Percentiles rank a stretch among this genome's conserved stretches.
Conservation (phyloP, 37 sponge, comb jelly and placozoan species). For the Chondrilla cf. caribensis region DNA sequence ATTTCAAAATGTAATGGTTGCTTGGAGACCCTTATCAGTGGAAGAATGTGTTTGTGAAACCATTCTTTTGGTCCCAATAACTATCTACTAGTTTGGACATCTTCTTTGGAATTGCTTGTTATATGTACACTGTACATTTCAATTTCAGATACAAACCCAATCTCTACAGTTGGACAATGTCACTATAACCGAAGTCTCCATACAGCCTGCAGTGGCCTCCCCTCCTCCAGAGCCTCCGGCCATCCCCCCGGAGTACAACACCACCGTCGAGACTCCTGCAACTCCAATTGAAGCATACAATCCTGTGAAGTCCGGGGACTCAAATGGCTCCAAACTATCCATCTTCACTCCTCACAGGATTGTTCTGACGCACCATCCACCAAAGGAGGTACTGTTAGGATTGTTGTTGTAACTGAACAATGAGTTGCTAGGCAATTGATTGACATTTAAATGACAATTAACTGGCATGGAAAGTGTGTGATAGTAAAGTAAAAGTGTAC, state of each 20-base stretch:
- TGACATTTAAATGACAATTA: too few relatives aligned
- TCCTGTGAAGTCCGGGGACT: background rate
- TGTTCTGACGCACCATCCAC: conserved; percentile 2
- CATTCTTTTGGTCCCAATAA: too few relatives aligned
- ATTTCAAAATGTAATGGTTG: too few relatives aligned
- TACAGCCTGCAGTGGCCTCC: conserved; percentile 45
- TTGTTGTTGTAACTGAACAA: too few relatives aligned
- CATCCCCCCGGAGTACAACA: conserved; percentile 48
- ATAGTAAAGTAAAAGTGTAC: too few relatives aligned
- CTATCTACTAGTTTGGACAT: too few relatives aligned
- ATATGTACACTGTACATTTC: too few relatives aligned
- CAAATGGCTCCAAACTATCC: background rate
- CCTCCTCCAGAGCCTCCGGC: conserved; percentile 53
- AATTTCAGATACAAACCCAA: conserved; percentile 58
- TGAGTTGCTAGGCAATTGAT: too few relatives aligned
- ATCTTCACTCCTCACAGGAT: conserved; percentile 9
- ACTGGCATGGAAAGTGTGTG: background rate
- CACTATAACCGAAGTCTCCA: conserved; percentile 35
- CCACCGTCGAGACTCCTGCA: conserved; percentile 23
- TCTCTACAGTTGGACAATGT: conserved; percentile 42
- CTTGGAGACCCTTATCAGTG: too few relatives aligned
- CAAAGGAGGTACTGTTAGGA: background rate
- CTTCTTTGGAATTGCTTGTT: too few relatives aligned
- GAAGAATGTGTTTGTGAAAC: too few relatives aligned
- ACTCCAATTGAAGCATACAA: background rate